A percentile compares a stretch with the other conserved stretches of the same genome.
These are phyloP conservation scores for Sphyrna mokarran DNA, from an alignment of 2,113 vertebrate genomes.

Conservation along the genomic window DNA sequence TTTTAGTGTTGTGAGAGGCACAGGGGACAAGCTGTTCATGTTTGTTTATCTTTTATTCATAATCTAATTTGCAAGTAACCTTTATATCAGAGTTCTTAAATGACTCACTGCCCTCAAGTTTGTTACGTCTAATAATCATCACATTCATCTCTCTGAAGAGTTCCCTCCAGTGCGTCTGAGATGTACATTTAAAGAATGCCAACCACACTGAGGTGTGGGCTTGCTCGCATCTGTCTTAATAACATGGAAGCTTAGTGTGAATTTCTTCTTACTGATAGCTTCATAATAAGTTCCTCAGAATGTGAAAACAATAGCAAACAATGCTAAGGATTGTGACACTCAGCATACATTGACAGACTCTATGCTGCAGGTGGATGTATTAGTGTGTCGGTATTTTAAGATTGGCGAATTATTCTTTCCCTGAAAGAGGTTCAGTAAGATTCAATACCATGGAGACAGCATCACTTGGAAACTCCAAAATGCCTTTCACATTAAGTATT, in stretches of 20 bases:
- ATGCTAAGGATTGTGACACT: background rate
- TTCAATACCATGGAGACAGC: background rate
- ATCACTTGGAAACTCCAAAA: background rate
- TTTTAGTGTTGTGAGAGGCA: background rate
- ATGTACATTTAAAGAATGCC: conserved; percentile 15
- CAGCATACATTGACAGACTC: background rate
- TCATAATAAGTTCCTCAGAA: background rate
- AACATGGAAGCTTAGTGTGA: background rate
- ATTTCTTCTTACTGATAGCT: background rate
- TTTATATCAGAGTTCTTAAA: conserved; percentile 27
- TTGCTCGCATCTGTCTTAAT: background rate
- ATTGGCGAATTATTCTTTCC: background rate
- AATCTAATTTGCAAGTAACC: conserved; percentile 35
- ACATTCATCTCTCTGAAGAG: background rate
- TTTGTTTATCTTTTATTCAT: conserved; percentile 35
- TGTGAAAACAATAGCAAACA: background rate
- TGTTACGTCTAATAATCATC: background rate
- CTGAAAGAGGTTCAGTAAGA: background rate
- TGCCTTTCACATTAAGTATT: background rate
- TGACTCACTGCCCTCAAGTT: conserved; percentile 27
- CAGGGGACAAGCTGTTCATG: conserved; percentile 4
- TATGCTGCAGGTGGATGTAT: background rate
- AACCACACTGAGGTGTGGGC: background rate
- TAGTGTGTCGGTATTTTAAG: background rate
- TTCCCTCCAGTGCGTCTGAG: background rate